Base-by-base conservation (phyloP, 2,113 vertebrate species). In the Carettochelys insculpta region DNA sequence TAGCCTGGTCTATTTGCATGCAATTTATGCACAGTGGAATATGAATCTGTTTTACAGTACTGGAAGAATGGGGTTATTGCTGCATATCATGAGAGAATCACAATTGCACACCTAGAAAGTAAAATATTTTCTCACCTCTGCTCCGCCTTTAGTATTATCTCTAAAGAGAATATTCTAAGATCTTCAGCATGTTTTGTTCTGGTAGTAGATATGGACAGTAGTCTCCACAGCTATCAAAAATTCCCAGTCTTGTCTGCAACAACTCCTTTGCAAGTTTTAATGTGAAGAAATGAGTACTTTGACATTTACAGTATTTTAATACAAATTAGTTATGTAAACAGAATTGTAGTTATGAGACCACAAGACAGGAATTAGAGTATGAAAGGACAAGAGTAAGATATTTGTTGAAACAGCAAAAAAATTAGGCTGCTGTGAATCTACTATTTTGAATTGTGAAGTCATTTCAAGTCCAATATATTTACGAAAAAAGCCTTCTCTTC, bases 371-470 rank as follows among this genome's bases (percentile, higher is more conserved):
- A 50, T 27, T n/a, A 48, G 53, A 16, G 25, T 34, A 34, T 76
- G 41, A 50, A 78, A 47, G 9, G n/a, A n/a, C n/a, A n/a, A n/a
- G 8, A 50, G 53, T 85, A 16, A 31, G 75, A 48, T 19, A 47
- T 8, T 43, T 77, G 6, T 43, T 1, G 41, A 58, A 89, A 51
- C 3, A 76, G 11, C 22, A 82, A 79, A 90, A 82, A 3, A n/a
- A 14, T 0, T 0, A 5, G 17, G 47, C 27, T 73, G 24, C 71
- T 8, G 9, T 29, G 20, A 81, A 31, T 38, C 11, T 0, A 0
- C 43, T 86, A 86, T 80, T 38, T 48, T 68, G 86, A n/a, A 85
- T 2, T 24, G 2, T 11, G 24, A 48, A 73, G 86, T 34, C 10
- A 71, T 25, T 41, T 90, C 4, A 10, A 0, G 0, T 52, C 68